phyloP scores from a whole-genome alignment of 2,113 vertebrate species.

The Salminus brasiliensis region DNA sequence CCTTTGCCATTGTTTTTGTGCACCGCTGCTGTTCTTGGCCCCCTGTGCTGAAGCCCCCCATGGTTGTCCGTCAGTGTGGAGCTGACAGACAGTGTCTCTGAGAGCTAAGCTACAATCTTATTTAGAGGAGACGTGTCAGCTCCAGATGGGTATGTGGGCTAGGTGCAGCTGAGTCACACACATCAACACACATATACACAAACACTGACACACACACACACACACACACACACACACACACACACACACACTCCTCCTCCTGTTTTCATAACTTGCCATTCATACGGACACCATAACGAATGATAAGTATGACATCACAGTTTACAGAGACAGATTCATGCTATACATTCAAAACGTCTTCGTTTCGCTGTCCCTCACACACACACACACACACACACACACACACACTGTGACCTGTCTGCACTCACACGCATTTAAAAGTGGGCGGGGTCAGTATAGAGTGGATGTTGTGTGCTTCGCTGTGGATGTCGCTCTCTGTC shows the following conservation, averaged over 20 bases:
- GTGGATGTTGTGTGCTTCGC: constrained; percentile 27
- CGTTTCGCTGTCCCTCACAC: not conserved
- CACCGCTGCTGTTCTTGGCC: not conserved
- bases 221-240: constrained; percentile 26
- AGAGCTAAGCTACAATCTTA: constrained; percentile 55
- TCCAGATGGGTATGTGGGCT: constrained; percentile 60
- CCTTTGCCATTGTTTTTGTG: constrained; percentile 17
- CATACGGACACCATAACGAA: constrained; percentile 1
- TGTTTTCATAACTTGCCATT: not conserved
- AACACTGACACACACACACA: constrained; percentile 23
- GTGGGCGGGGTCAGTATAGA: constrained; percentile 18
- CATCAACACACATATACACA: constrained; percentile 37
- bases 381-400: not conserved
- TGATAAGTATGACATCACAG: not conserved
- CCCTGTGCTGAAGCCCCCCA: not conserved
- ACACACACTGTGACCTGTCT: not conserved
- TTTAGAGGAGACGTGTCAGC: constrained; percentile 50
- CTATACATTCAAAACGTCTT: not conserved
- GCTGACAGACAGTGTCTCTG: constrained; percentile 55
- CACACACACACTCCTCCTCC: constrained; percentile 12
- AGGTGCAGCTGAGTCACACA: constrained; percentile 51
- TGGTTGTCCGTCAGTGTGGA: constrained; percentile 24
- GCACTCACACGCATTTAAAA: constrained; percentile 17
- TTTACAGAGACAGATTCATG: not conserved
- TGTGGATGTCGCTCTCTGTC: not conserved